phyloP scores from a whole-genome alignment of 2,113 vertebrate genomes.

The Daphoenositta chrysoptera region DNA sequence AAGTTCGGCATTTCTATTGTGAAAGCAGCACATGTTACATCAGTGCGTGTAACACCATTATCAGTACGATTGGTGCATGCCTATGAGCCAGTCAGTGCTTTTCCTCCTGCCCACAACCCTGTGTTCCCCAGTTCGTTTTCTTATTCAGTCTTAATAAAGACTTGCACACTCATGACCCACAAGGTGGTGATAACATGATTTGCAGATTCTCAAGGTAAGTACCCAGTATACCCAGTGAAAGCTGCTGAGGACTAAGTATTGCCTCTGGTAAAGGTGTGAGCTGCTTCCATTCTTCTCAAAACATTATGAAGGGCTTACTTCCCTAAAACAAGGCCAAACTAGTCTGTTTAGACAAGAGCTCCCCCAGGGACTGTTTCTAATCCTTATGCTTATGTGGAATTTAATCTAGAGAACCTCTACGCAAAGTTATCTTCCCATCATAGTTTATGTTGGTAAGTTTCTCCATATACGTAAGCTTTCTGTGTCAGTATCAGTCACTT shows the following conservation, averaged over 20 bases:
- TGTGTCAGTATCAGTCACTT: neutral
- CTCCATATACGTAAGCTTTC: neutral
- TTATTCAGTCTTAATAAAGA: neutral
- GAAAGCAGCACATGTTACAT: neutral
- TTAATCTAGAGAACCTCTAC: neutral
- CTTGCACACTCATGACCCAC: neutral
- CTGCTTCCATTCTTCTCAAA: neutral
- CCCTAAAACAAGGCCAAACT: neutral
- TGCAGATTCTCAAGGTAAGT: neutral
- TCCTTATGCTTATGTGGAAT: neutral
- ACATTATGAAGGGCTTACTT: neutral
- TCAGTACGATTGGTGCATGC: neutral
- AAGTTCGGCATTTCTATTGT: neutral
- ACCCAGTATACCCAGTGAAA: neutral
- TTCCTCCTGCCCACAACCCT: neutral
- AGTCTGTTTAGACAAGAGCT: neutral
- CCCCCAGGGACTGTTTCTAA: neutral
- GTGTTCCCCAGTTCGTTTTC: accelerated
- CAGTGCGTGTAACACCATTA: neutral
- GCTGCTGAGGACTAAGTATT: neutral
- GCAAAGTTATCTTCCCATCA: neutral
- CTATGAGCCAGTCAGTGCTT: neutral
- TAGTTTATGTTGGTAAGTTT: neutral
- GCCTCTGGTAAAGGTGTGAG: conserved; percentile 5
- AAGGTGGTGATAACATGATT: neutral